phyloP scores from a whole-genome alignment of 2,888 invertebrate species.

The Oeneis ivallda region DNA sequence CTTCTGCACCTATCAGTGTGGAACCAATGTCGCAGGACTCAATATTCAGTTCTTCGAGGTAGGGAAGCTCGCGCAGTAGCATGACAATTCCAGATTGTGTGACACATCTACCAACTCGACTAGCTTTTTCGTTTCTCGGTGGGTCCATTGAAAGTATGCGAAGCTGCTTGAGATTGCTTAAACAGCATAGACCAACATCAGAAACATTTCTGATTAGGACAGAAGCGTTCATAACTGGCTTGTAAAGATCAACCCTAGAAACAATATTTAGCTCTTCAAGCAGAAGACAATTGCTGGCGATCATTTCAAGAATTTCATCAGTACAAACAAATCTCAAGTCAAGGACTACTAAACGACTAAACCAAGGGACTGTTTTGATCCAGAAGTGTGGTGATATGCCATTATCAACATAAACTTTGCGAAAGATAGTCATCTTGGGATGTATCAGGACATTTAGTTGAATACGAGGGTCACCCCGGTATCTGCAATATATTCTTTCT shows the following conservation, averaged over 20 bases:
- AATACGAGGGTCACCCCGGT: slow-evolving; percentile 69
- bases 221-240: slow-evolving; percentile 74
- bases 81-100: slow-evolving; percentile 72
- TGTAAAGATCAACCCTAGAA: slow-evolving; percentile 73
- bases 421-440: slow-evolving; percentile 71
- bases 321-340: slow-evolving; percentile 78
- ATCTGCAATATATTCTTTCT: slow-evolving; percentile 68
- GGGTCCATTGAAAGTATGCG: slow-evolving; percentile 73
- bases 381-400: slow-evolving; percentile 70
- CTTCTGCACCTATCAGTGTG: slow-evolving; percentile 64
- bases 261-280: slow-evolving; percentile 77
- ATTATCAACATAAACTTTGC: slow-evolving; percentile 74
- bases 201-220: slow-evolving; percentile 75
- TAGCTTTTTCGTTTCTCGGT: slow-evolving; percentile 69
- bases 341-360: slow-evolving; percentile 65
- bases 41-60: slow-evolving; percentile 70
- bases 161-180: slow-evolving; percentile 66
- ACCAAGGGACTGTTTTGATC: slow-evolving; percentile 63
- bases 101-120: slow-evolving; percentile 70
- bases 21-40: slow-evolving; percentile 78
- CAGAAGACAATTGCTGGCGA: slow-evolving; percentile 62
- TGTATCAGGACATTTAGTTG: slow-evolving; percentile 72
- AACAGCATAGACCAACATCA: slow-evolving; percentile 65
- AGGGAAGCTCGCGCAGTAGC: slow-evolving; percentile 66
- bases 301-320: slow-evolving; percentile 73